Evolutionary conservation across 2,888 invertebrate species (phyloP), one percentile per base, ranked within the genome.

Genomic region (Agonopterix alstromeriana): DNA sequence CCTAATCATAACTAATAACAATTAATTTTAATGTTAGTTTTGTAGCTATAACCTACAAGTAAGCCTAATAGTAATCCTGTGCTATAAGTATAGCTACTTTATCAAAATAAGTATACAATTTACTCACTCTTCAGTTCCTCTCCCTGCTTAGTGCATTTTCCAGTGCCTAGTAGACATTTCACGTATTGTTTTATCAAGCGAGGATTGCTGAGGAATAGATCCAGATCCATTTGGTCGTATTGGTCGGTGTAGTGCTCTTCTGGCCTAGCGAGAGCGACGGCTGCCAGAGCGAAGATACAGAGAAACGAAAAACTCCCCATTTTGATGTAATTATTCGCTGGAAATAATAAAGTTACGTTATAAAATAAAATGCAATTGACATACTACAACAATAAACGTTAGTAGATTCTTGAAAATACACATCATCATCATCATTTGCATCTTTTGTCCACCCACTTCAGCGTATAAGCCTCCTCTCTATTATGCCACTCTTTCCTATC

Each of bases 171-270:
- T 40, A 93, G 65, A 58, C 95, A 95, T 42, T 92, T 90, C 42
- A 93, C 63, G 66, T 94, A 94, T 43, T 90, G 90, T 40, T 86
- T 79, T 8, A 94, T 70, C 17, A 95, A 76, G 8, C 93, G 90
- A 2, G 90, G 88, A 74, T 92, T 94, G 4, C 53, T 60, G 3
- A 94, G 70, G 55, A 94, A 90, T 61, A 92, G 90, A 36, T 94
- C 92, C 49, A 95, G 50, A 66, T 94, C 84, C 14, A 94, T 70
- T 63, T 91, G 91, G 68, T 94, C 94, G 55, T 91, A 95, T 54
- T 90, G 91, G 48, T 90, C 90, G 9, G 93, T 92, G 71, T 94
- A 82, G 0, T 60, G 53, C 0, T 70, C 71, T 0, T 62, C 61
- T 0, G 77, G 75, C 2, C 63, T 65, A 0, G 73, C 73, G 0